These are phyloP conservation scores for Eupithecia inturbata DNA, from an alignment of 2,888 invertebrate genomes.

Conservation along the genomic window DNA sequence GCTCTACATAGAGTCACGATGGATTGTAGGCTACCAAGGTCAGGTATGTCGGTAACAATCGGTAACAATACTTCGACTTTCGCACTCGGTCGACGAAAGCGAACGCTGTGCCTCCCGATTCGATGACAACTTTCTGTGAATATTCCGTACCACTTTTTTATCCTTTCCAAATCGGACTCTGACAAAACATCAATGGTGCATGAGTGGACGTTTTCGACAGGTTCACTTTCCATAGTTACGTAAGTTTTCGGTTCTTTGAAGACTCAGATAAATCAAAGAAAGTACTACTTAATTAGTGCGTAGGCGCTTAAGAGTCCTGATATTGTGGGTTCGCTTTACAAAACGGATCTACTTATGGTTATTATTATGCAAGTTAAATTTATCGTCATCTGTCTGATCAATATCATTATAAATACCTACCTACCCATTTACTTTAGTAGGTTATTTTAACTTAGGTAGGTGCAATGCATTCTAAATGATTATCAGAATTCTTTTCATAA, in stretches of 20 bases:
- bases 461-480: background rate
- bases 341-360: constrained; percentile 35
- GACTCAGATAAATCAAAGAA: constrained; percentile 65
- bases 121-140: constrained; percentile 78
- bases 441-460: constrained; percentile 7
- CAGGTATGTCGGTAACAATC: constrained; percentile 57
- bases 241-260: constrained; percentile 57
- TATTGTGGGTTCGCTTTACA: constrained; percentile 38
- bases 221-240: constrained; percentile 78
- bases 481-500: background rate
- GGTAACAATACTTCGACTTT: constrained; percentile 73
- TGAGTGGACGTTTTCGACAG: constrained; percentile 62
- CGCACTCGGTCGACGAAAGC: constrained; percentile 77
- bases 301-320: constrained; percentile 59
- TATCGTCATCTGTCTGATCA: constrained; percentile 40
- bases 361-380: constrained; percentile 40
- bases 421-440: constrained; percentile 29
- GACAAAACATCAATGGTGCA: constrained; percentile 74
- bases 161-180: constrained; percentile 75
- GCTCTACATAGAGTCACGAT: constrained; percentile 70
- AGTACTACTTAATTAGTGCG: constrained; percentile 68
- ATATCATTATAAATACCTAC: constrained; percentile 38
- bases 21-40: constrained; percentile 70
- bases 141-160: constrained; percentile 75
- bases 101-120: constrained; percentile 72